Conservation (phyloP, 1,140 invertebrate genomes). For the Megalopta genalis region DNA sequence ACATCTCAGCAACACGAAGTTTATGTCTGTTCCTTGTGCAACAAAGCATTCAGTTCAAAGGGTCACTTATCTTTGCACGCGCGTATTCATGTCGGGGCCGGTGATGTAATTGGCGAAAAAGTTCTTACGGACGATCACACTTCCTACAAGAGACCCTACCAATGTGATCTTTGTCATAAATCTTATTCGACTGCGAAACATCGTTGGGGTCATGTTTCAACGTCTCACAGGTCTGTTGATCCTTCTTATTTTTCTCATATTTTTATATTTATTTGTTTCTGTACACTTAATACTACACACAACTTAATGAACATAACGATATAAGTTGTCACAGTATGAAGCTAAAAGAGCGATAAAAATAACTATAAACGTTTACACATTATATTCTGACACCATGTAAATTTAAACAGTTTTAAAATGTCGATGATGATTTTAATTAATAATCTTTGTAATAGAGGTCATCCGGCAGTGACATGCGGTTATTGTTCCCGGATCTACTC, state of each 20-base stretch:
- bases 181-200: conserved; percentile 81
- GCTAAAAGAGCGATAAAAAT: too few species aligned
- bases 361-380: too few species aligned
- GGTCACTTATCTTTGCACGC: conserved; percentile 80
- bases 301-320: too few species aligned
- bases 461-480: conserved; percentile 79
- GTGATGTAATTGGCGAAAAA: conserved; percentile 78
- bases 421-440: conserved; percentile 2
- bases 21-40: conserved; percentile 79
- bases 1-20: conserved; percentile 78
- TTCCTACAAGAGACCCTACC: conserved; percentile 79
- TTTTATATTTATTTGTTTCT: too few species aligned
- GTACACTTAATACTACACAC: too few species aligned
- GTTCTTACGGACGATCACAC: conserved; percentile 79
- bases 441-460: conserved; percentile 69
- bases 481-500: conserved; percentile 80
- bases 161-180: conserved; percentile 81
- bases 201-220: conserved; percentile 81
- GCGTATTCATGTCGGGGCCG: conserved; percentile 78
- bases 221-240: conserved; percentile 73
- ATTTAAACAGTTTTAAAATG: neutral
- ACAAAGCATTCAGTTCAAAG: conserved; percentile 80
- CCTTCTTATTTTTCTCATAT: neutral
- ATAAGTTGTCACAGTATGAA: too few species aligned
- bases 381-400: too few species aligned